phyloP scores from a whole-genome alignment of 2,113 vertebrate species.

The Mobula hypostoma region DNA sequence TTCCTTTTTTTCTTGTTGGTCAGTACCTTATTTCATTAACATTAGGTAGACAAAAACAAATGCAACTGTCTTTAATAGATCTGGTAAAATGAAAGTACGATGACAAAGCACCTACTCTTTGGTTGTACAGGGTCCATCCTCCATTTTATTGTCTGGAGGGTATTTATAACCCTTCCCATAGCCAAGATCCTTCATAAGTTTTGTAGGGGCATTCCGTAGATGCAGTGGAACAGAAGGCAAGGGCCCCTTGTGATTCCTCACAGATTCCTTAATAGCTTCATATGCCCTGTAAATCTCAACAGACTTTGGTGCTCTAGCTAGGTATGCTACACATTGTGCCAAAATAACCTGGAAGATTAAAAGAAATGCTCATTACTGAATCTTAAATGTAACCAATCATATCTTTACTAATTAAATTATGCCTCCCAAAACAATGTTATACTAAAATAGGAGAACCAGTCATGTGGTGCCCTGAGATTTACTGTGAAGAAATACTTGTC shows the following conservation, averaged over 20 bases:
- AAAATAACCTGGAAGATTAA: constrained; percentile 74
- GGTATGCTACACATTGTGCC: constrained; percentile 84
- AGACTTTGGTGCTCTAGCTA: constrained; percentile 84
- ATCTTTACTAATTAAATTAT: background rate
- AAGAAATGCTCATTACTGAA: background rate
- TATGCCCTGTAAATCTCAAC: constrained; percentile 82
- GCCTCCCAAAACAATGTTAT: background rate
- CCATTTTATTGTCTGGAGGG: constrained; percentile 64
- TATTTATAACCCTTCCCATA: constrained; percentile 88
- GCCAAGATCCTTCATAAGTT: constrained; percentile 83
- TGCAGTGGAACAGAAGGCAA: constrained; percentile 85
- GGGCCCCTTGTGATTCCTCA: constrained; percentile 80
- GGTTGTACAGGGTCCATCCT: constrained; percentile 48
- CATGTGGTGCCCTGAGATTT: background rate
- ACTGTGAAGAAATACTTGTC: background rate
- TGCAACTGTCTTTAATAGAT: background rate
- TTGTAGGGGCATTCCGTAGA: constrained; percentile 83
- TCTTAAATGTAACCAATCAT: background rate
- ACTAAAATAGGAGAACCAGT: no score
- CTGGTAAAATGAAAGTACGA: background rate
- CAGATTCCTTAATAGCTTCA: constrained; percentile 71
- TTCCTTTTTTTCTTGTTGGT: background rate
- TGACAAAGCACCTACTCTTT: background rate
- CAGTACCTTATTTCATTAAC: background rate
- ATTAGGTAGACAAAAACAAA: background rate